Evolutionary conservation across 2,797 vertebrate species (phyloP).

Genomic region (Acanthopagrus latus): DNA sequence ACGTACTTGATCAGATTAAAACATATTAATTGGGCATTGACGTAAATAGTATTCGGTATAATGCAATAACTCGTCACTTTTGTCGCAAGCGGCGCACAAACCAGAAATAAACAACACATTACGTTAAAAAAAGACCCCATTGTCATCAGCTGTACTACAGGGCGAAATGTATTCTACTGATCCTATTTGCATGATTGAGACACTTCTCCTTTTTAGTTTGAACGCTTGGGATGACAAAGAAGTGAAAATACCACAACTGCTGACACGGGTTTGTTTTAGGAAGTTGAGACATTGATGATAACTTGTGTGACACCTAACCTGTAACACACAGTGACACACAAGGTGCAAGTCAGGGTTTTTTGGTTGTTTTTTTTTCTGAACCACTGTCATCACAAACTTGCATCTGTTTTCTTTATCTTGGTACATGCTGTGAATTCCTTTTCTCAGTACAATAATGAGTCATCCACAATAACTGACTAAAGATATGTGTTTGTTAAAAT

Average conservation of each 20-base stretch:
- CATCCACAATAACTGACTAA: neutral
- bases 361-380: neutral
- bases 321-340: neutral
- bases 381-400: neutral
- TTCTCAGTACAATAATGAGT: neutral
- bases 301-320: constrained; percentile 2
- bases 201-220: neutral
- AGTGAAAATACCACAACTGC: constrained; percentile 35
- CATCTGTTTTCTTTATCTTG: neutral
- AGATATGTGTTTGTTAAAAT: neutral
- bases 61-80: neutral
- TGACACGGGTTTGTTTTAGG: constrained; percentile 17
- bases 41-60: neutral
- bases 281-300: constrained; percentile 10
- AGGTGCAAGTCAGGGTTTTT: neutral
- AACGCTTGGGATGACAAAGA: constrained; percentile 5
- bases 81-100: neutral
- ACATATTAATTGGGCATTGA: neutral
- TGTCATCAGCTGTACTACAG: neutral
- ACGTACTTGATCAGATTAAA: neutral
- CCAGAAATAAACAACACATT: neutral
- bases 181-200: neutral
- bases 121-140: neutral
- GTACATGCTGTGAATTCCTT: neutral
- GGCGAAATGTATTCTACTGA: neutral